phyloP scores from a whole-genome alignment of 2,888 invertebrate species.

The Aphrophora alni region DNA sequence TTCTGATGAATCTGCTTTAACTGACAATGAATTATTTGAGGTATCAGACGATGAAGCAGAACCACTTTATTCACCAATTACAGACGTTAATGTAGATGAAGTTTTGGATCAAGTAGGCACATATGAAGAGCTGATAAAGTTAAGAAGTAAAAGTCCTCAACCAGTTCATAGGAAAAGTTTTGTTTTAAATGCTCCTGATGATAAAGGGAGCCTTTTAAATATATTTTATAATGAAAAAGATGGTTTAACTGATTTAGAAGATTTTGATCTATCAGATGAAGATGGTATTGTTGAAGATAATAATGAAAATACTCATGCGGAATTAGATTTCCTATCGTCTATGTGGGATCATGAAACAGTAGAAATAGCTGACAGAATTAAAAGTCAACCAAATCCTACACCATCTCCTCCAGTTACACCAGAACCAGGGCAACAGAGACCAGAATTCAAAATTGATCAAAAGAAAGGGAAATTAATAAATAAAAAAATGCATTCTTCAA shows the following conservation, averaged over 20 bases:
- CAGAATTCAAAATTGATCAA: neutral
- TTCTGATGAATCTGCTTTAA: constrained; percentile 32
- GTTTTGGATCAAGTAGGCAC: constrained; percentile 26
- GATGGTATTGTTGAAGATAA: constrained; percentile 27
- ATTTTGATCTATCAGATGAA: constrained; percentile 57
- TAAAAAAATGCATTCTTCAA: neutral
- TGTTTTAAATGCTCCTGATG: constrained; percentile 15
- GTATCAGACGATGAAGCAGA: constrained; percentile 37
- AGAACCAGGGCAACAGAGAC: constrained; percentile 21
- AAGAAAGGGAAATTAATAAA: constrained; percentile 33
- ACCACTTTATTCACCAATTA: neutral
- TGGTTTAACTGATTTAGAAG: constrained; percentile 57
- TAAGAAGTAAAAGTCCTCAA: constrained; percentile 6
- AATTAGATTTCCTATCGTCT: constrained; percentile 44
- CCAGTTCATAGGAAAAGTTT: constrained; percentile 10
- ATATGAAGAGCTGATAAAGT: constrained; percentile 32
- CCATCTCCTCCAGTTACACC: constrained; percentile 36
- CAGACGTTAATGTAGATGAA: constrained; percentile 28
- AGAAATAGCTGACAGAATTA: constrained; percentile 43
- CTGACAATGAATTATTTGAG: constrained; percentile 42
- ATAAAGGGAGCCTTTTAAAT: constrained; percentile 18
- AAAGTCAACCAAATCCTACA: constrained; percentile 11
- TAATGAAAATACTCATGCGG: constrained; percentile 49
- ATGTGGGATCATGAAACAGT: constrained; percentile 45
- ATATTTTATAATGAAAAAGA: constrained; percentile 42